phyloP scores from a whole-genome alignment of 2,888 invertebrate species.

The Leptopilina syphax region DNA sequence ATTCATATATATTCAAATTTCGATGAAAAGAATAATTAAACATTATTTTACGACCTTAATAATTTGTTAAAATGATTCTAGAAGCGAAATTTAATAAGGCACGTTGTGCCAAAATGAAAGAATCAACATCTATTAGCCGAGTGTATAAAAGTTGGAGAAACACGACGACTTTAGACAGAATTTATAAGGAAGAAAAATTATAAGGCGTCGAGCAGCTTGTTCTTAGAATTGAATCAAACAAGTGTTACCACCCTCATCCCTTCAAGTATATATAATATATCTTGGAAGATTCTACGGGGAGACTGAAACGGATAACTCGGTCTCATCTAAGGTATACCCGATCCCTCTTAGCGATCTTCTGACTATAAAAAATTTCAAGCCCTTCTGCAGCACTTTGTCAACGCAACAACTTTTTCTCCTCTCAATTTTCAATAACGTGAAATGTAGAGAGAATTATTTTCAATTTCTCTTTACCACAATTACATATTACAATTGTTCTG shows the following conservation, averaged over 20 bases:
- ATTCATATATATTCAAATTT: background rate
- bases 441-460: no score
- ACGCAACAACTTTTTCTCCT: background rate
- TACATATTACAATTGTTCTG: no score
- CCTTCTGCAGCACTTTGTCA: conserved; percentile 34
- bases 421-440: conserved; percentile 3
- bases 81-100: no score
- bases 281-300: conserved; percentile 63
- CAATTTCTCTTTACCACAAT: no score
- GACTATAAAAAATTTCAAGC: conserved; percentile 34
- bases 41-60: no score
- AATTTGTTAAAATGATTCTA: no score
- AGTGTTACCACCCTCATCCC: conserved; percentile 69
- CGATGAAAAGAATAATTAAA: background rate
- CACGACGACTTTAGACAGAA: background rate
- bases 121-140: no score
- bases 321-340: conserved; percentile 50
- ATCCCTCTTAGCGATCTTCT: conserved; percentile 46
- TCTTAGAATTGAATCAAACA: conserved; percentile 73
- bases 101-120: no score
- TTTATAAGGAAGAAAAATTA: conserved; percentile 66
- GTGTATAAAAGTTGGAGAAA: background rate
- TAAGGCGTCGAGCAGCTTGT: conserved; percentile 64
- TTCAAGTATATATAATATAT: conserved; percentile 67
- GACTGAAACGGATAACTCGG: conserved; percentile 66